These are phyloP conservation scores for Spilarctia lutea DNA, from an alignment of 2,888 invertebrate species.

Conservation along the genomic window DNA sequence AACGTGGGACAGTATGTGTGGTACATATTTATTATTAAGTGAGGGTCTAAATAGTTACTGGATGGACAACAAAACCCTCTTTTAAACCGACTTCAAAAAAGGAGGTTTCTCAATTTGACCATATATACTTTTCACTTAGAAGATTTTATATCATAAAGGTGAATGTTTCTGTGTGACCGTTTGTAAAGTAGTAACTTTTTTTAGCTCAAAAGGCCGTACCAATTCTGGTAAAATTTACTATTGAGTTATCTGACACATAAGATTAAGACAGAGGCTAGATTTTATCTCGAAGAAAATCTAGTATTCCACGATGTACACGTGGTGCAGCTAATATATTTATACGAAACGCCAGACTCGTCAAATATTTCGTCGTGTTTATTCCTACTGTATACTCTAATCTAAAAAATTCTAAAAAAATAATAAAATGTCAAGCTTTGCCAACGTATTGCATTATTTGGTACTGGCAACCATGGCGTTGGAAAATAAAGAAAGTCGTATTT, in stretches of 20 bases:
- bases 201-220: too few species aligned
- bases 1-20: conserved; percentile 10
- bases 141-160: neutral
- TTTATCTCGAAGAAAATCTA: too few species aligned
- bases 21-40: conserved; percentile 6
- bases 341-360: neutral
- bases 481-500: neutral
- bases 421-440: neutral
- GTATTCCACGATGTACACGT: too few species aligned
- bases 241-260: too few species aligned
- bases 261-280: too few species aligned
- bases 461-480: neutral
- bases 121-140: neutral
- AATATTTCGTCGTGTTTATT: neutral
- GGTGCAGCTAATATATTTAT: neutral
- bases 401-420: neutral
- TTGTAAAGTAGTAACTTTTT: too few species aligned
- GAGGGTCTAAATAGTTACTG: neutral
- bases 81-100: too few species aligned
- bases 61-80: neutral
- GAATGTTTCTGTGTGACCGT: too few species aligned
- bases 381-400: neutral
- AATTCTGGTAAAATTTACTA: too few species aligned
- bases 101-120: too few species aligned
- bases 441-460: neutral